Conservation (phyloP, 1,140 invertebrate species). For the Macrobrachium rosenbergii region DNA sequence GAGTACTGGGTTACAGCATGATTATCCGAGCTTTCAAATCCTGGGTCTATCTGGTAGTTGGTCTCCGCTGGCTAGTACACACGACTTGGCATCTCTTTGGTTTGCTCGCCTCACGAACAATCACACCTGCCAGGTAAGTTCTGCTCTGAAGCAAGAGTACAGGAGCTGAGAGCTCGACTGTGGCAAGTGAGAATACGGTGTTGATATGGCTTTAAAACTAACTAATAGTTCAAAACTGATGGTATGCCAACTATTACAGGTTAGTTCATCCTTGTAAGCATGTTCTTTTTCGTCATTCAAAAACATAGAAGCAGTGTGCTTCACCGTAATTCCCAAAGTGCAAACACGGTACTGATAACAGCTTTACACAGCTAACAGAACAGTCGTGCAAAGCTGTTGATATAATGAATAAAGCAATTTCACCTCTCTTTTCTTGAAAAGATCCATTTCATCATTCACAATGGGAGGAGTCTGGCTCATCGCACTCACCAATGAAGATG, state of each 20-base stretch:
- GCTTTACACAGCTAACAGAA: no score
- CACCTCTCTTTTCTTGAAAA: background rate
- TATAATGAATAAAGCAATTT: background rate
- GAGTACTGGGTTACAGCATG: slow-evolving; percentile 57
- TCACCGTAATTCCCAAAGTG: no score
- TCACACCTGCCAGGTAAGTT: slow-evolving; percentile 36
- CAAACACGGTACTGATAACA: no score
- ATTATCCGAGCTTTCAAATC: slow-evolving; percentile 22
- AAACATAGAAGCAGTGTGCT: no score
- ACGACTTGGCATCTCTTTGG: slow-evolving; percentile 51
- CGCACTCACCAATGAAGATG: slow-evolving; percentile 47
- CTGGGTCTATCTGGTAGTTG: slow-evolving; percentile 54
- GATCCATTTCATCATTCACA: slow-evolving; percentile 42
- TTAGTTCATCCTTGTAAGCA: no score
- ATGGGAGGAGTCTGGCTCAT: slow-evolving; percentile 59
- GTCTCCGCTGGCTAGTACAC: slow-evolving; percentile 51
- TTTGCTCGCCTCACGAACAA: slow-evolving; percentile 6
- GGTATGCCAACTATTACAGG: no score
- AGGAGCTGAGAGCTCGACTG: background rate
- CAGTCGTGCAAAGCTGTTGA: background rate
- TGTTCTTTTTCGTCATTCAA: no score
- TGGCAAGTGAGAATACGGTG: no score
- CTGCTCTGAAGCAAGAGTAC: no score
- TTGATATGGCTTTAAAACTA: no score
- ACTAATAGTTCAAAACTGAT: no score